Conservation (phyloP, 2,888 invertebrate genomes). For the Eucriotettix oculatus region DNA sequence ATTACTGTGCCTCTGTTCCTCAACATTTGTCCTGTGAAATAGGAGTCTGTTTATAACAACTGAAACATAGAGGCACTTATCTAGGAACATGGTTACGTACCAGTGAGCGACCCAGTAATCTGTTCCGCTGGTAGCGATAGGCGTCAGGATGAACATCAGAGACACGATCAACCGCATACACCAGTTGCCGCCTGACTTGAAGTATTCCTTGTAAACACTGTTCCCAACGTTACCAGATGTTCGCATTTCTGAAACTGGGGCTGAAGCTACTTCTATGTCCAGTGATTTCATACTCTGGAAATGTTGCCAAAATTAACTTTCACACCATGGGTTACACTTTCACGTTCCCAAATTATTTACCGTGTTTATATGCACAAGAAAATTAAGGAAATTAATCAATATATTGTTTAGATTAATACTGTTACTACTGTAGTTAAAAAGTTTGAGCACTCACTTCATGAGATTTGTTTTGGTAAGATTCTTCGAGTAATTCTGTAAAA, state of each 20-base stretch:
- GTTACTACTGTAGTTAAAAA: no score
- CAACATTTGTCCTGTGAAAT: neutral
- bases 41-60: neutral
- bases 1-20: neutral
- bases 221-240: neutral
- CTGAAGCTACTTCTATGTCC: neutral
- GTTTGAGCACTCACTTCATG: neutral
- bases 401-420: no score
- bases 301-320: no score
- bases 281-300: neutral
- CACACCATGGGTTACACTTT: no score
- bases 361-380: no score
- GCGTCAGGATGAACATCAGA: conserved; percentile 43
- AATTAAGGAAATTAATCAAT: no score
- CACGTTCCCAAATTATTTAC: no score
- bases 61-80: no score
- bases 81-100: conserved; percentile 28
- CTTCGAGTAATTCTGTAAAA: neutral
- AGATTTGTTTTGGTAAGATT: neutral
- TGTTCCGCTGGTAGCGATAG: conserved; percentile 47
- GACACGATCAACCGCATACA: conserved; percentile 32
- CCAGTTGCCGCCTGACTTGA: conserved; percentile 39
- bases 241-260: neutral
- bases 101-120: conserved; percentile 68
- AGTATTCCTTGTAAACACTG: neutral